Evolutionary conservation across 2,113 vertebrate species (phyloP).

Genomic region (Scolopax mira): DNA sequence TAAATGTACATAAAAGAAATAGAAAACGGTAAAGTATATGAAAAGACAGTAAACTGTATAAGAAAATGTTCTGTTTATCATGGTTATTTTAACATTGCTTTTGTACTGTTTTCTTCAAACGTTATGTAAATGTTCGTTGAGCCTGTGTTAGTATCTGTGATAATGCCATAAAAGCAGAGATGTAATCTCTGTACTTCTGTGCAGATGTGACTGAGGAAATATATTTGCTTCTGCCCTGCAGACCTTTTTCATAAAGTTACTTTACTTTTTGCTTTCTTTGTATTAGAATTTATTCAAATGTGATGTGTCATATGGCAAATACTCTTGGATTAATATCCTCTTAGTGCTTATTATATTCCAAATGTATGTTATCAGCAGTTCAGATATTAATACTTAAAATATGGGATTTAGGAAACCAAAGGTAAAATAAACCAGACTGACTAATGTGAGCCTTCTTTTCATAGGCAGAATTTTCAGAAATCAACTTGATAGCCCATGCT

Average conservation of each 20-base stretch:
- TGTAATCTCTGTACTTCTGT: neutral
- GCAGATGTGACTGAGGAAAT: neutral
- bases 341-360: neutral
- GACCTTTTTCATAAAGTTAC: neutral
- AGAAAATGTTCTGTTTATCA: neutral
- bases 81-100: neutral
- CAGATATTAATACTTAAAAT: neutral
- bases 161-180: neutral
- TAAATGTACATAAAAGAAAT: neutral
- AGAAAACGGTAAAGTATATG: neutral
- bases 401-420: neutral
- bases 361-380: neutral
- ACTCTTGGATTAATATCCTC: neutral
- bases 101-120: neutral
- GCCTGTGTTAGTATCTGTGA: neutral
- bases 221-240: neutral
- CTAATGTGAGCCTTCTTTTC: slow-evolving; percentile 23
- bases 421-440: neutral
- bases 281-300: neutral
- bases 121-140: neutral
- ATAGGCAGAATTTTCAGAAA: slow-evolving; percentile 95
- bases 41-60: neutral
- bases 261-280: neutral
- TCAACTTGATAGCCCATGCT: slow-evolving; percentile 92
- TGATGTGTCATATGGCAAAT: neutral